Conservation (phyloP, 30 jellyfish, hydroid and myxozoan species). For the Aurelia coerulea region DNA sequence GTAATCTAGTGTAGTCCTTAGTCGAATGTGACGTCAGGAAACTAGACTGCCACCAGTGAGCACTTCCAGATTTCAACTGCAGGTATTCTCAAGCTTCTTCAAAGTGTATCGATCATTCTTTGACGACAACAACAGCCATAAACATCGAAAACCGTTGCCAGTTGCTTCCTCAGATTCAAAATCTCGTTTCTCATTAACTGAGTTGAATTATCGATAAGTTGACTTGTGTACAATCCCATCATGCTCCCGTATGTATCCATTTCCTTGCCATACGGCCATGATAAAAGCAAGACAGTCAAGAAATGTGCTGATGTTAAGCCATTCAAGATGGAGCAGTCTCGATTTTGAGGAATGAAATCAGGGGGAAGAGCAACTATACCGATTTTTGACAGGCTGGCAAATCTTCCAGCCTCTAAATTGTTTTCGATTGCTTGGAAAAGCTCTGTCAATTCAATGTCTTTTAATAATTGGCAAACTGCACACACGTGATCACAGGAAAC, state of each 20-base stretch:
- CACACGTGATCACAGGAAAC: slow-evolving; percentile 64
- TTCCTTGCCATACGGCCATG: slow-evolving; percentile 78
- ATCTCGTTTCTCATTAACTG: slow-evolving; percentile 38
- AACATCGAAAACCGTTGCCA: slow-evolving; percentile 51
- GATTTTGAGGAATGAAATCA: slow-evolving; percentile 6
- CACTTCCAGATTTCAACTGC: too few relatives aligned
- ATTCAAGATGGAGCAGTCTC: slow-evolving; percentile 15
- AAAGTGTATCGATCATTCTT: not conserved
- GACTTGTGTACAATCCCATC: slow-evolving; percentile 9
- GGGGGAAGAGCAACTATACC: slow-evolving; percentile 35
- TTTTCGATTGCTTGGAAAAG: slow-evolving; percentile 41
- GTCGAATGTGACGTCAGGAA: too few relatives aligned
- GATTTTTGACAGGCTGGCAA: slow-evolving; percentile 26
- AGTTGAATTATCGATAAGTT: slow-evolving; percentile 25
- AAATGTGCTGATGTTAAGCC: slow-evolving; percentile 69
- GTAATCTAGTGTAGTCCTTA: too few relatives aligned
- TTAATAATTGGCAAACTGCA: slow-evolving; percentile 53
- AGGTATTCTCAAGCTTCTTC: not conserved
- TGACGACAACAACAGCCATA: slow-evolving; percentile 38
- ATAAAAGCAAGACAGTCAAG: slow-evolving; percentile 65
- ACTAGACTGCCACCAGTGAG: too few relatives aligned
- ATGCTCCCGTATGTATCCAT: slow-evolving; percentile 28
- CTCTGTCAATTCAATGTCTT: slow-evolving; percentile 52
- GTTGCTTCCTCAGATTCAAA: slow-evolving; percentile 39
- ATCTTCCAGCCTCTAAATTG: slow-evolving; percentile 36